These are phyloP conservation scores for Stichodactyla mertensii DNA, from an alignment of 64 coral and sea anemone genomes.

Conservation along the genomic window DNA sequence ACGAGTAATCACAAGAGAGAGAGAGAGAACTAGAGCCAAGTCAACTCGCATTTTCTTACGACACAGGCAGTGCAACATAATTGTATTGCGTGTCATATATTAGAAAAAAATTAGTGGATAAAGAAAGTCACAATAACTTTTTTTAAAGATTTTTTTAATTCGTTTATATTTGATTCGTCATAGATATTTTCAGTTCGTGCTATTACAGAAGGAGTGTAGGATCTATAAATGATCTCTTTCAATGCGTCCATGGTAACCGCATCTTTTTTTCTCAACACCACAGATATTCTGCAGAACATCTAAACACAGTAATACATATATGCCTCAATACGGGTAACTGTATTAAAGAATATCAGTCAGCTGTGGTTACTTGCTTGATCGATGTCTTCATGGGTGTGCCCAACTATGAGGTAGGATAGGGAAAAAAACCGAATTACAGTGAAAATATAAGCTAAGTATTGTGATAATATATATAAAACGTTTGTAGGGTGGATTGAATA, in stretches of 20 bases:
- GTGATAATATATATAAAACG: neutral
- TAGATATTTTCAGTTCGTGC: constrained; percentile 12
- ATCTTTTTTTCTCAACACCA: neutral
- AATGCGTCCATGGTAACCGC: neutral
- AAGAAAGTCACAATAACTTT: no score
- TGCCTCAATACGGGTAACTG: neutral
- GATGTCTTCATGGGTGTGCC: constrained; percentile 42
- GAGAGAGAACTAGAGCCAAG: no score
- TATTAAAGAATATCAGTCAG: neutral
- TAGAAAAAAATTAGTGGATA: no score
- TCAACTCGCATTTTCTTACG: no score
- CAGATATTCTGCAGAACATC: constrained; percentile 35
- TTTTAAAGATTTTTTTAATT: no score
- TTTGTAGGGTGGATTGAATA: neutral
- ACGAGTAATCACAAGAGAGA: no score
- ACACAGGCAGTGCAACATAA: no score
- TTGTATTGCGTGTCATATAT: no score
- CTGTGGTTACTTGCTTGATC: constrained; percentile 26
- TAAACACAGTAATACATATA: neutral
- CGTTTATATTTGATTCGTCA: no score
- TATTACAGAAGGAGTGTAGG: neutral
- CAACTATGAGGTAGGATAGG: constrained; percentile 13
- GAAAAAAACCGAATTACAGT: neutral
- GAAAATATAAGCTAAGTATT: neutral
- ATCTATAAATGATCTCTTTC: neutral